Base-by-base conservation (phyloP, 2,113 vertebrate species). In the Pelecanus crispus region DNA sequence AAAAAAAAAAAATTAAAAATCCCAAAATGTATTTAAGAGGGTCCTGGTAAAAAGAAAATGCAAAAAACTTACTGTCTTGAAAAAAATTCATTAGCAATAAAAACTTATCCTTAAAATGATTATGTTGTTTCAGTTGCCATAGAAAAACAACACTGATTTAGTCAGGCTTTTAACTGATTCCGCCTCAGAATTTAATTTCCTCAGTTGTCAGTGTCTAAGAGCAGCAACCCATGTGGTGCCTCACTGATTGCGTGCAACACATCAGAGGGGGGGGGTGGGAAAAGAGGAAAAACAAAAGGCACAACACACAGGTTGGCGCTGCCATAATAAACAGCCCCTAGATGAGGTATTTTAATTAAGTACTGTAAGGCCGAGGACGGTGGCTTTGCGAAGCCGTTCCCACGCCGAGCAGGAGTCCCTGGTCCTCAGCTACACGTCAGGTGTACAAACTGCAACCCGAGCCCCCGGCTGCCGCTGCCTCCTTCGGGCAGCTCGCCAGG, bases 111-210 rank as follows among this genome's bases (percentile, higher is more conserved):
- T 59, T 82, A 58, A 72, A 89, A 68, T 94, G 85, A 82, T 83
- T 20, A 84, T 92, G 88, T 92, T 91, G 81, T 94, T 95, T 93
- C 90, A 94, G 83, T 97, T 92, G 85, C 79, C 65, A 78, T 16
- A 96, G 86, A 80, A 95, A 97, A 97, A 82, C 91, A 94, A 77
- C 86, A 88, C 32, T 11, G 78, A 79, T 86, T 90, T 65, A 84
- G 62, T 25, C 49, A 87, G 45, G 78, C 84, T 90, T 95, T 96
- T 91, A 94, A 94, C 81, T 6, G 18, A 89, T 95, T 94, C 81
- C 3, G 31, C 81, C 78, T 58, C 86, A 65, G 86, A 95, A 92
- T 97, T 97, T 96, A 79, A 95, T 96, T 97, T 97, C 96, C 96
- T 95, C 71, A n/a, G 70, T 8, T 82, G 94, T 95, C 95, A 96